Conservation (phyloP, 1,140 invertebrate species). For the Drosophila ananassae region DNA sequence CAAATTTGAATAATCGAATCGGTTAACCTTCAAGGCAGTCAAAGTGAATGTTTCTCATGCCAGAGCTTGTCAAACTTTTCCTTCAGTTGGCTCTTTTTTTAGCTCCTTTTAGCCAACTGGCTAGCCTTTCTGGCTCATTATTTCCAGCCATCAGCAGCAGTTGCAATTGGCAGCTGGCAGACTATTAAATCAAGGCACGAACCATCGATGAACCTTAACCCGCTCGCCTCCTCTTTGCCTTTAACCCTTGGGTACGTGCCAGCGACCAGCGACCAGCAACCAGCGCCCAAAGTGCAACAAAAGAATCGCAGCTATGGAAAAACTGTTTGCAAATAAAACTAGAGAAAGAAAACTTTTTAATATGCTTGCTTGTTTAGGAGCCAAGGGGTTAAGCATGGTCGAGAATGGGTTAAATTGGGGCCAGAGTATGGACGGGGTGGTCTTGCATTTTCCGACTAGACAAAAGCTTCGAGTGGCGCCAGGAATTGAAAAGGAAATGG, state of each 20-base stretch:
- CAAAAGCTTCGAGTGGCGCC: slow-evolving; percentile 67
- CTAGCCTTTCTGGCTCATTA: slow-evolving; percentile 32
- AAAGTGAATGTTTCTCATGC: slow-evolving; percentile 15
- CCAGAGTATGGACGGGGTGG: not conserved
- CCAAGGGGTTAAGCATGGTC: not conserved
- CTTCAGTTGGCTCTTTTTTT: not conserved
- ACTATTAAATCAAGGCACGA: slow-evolving; percentile 81
- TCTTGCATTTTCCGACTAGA: slow-evolving; percentile 42
- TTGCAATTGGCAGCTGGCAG: slow-evolving; percentile 68
- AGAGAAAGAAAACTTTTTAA: slow-evolving; percentile 65
- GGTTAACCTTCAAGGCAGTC: slow-evolving; percentile 43
- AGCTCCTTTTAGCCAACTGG: slow-evolving; percentile 1
- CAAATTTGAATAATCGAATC: slow-evolving; percentile 41
- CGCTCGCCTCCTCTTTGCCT: not conserved
- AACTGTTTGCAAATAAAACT: slow-evolving; percentile 55
- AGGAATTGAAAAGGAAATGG: slow-evolving; percentile 45
- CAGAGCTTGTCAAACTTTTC: slow-evolving; percentile 4
- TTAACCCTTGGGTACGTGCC: slow-evolving; percentile 31
- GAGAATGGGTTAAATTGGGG: slow-evolving; percentile 8
- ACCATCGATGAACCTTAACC: slow-evolving; percentile 69
- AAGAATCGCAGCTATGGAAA: slow-evolving; percentile 55
- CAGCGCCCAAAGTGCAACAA: slow-evolving; percentile 38
- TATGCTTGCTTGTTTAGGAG: slow-evolving; percentile 49
- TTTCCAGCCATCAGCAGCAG: slow-evolving; percentile 46
- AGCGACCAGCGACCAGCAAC: slow-evolving; percentile 52